Evolutionary conservation across 2,113 vertebrate genomes (phyloP).

Genomic region (Fulica atra): DNA sequence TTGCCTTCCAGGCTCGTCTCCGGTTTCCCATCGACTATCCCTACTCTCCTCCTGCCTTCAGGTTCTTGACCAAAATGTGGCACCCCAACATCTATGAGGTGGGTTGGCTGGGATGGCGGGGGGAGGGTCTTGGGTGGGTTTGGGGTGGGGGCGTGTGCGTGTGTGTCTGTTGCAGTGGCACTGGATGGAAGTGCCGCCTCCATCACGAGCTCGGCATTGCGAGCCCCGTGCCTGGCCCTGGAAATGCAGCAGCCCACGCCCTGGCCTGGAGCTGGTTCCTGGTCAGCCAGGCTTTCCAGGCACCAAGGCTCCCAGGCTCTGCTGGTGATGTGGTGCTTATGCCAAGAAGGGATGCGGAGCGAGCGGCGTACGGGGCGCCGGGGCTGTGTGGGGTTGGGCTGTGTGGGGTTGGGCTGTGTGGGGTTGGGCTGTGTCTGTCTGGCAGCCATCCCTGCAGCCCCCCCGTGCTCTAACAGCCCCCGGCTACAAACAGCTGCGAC

Average conservation of each 20-base stretch:
- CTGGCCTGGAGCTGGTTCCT: not conserved
- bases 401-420: not conserved
- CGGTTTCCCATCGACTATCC: constrained; percentile 96
- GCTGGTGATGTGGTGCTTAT: rapidly evolving
- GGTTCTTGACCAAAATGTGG: constrained; percentile 98
- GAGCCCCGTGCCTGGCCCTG: not conserved
- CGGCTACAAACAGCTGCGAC: too few relatives aligned
- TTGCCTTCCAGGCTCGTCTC: constrained; percentile 84
- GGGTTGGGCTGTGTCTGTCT: not conserved
- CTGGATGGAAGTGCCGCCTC: not conserved
- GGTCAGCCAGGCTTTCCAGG: not conserved
- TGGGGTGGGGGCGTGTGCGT: too few relatives aligned
- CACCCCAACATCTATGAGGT: constrained; percentile 99
- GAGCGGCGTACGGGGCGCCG: rapidly evolving
- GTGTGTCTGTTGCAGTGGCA: rapidly evolving
- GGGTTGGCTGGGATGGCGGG: not conserved
- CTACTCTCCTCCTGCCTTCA: constrained; percentile 94
- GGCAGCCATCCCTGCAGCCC: too few relatives aligned
- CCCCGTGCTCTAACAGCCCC: too few relatives aligned
- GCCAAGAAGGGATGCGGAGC: not conserved
- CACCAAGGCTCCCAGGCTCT: not conserved
- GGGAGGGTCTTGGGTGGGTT: not conserved
- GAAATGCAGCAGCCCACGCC: not conserved
- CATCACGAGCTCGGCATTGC: not conserved
- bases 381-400: not conserved